Conservation (phyloP, 2,888 invertebrate genomes). For the Yponomeuta malinellus region DNA sequence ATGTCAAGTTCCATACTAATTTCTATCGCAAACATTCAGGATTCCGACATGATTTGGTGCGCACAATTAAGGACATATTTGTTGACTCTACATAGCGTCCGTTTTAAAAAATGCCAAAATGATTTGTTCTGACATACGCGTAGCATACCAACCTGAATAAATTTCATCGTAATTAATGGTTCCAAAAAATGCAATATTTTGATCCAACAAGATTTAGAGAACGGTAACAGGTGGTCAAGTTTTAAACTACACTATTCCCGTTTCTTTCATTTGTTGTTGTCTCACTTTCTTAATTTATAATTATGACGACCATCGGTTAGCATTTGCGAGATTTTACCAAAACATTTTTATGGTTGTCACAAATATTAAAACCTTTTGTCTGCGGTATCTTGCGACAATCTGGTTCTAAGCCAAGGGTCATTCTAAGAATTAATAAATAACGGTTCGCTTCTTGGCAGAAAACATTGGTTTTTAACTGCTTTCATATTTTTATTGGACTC, state of each 20-base stretch:
- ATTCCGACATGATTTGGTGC: too few relatives aligned
- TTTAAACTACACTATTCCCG: conserved; percentile 15
- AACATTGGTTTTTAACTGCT: conserved; percentile 4
- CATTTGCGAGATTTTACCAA: conserved; percentile 1
- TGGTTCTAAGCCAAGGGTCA: background rate
- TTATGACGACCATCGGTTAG: background rate
- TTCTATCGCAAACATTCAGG: too few relatives aligned
- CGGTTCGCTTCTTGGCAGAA: conserved; percentile 9
- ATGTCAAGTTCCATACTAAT: too few relatives aligned
- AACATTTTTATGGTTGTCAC: conserved; percentile 4
- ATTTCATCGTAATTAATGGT: conserved; percentile 67
- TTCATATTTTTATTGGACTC: background rate
- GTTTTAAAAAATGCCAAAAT: conserved; percentile 36
- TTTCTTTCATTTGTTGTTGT: background rate
- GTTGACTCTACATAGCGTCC: conserved; percentile 42
- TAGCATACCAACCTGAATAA: conserved; percentile 34
- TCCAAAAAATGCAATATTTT: conserved; percentile 51
- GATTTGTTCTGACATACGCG: conserved; percentile 49
- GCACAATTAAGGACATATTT: conserved; percentile 21
- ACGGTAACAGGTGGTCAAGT: conserved; percentile 64
- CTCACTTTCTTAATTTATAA: conserved; percentile 3
- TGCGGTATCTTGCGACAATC: conserved; percentile 9
- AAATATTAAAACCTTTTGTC: conserved; percentile 5
- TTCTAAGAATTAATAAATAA: conserved; percentile 12
- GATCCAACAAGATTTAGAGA: conserved; percentile 57